phyloP scores from a whole-genome alignment of 2,888 invertebrate genomes.

The Acheta domesticus region DNA sequence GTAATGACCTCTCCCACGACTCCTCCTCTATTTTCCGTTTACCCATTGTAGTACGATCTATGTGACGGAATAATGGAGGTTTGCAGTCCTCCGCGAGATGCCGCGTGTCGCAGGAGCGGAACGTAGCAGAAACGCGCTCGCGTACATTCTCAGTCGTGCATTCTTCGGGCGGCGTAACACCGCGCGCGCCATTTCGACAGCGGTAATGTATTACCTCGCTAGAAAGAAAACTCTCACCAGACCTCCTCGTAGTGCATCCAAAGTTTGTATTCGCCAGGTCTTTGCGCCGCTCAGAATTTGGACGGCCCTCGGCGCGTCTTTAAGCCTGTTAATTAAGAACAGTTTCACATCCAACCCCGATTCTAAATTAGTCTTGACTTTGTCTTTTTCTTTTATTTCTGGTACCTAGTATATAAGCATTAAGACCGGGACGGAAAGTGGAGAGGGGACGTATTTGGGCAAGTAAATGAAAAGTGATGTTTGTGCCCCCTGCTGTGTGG shows the following conservation, averaged over 20 bases:
- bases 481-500: constrained; percentile 28
- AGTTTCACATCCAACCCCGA: constrained; percentile 22
- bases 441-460: not conserved
- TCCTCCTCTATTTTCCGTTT: not conserved
- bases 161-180: too few species aligned
- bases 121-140: too few species aligned
- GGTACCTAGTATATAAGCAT: constrained; percentile 4
- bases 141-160: too few species aligned
- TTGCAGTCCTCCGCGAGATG: not conserved
- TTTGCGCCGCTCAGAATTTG: not conserved
- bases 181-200: too few species aligned
- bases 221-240: constrained; percentile 25
- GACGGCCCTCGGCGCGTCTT: constrained; percentile 9
- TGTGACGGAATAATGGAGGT: not conserved
- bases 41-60: constrained; percentile 18
- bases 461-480: constrained; percentile 24
- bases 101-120: not conserved
- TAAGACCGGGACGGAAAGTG: constrained; percentile 22
- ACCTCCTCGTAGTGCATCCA: too few species aligned
- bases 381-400: constrained; percentile 24
- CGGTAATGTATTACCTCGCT: not conserved
- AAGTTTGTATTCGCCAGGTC: too few species aligned
- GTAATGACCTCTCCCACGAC: constrained; percentile 18
- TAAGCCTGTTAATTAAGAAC: constrained; percentile 28
- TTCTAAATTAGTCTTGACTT: constrained; percentile 29